Conservation (phyloP, 1,140 invertebrate genomes). For the Pogonus chalceus region DNA sequence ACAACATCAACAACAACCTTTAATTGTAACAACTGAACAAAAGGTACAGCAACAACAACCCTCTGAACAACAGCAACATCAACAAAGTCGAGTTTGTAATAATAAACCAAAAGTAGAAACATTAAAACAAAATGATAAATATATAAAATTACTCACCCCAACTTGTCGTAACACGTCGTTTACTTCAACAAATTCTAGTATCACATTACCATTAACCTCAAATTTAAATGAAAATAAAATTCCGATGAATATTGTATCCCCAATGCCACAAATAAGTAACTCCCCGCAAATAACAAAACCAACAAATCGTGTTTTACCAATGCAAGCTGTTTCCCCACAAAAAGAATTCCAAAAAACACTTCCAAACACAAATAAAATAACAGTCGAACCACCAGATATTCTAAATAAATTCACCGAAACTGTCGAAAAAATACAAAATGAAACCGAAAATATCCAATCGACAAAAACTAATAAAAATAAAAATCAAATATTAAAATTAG, state of each 20-base stretch:
- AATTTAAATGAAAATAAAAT: constrained; percentile 45
- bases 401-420: neutral
- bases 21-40: constrained; percentile 17
- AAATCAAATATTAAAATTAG: constrained; percentile 20
- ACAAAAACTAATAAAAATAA: constrained; percentile 18
- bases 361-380: neutral
- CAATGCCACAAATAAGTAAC: constrained; percentile 40
- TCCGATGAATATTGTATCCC: constrained; percentile 57
- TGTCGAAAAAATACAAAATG: constrained; percentile 13
- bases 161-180: neutral
- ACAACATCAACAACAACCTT: constrained; percentile 13
- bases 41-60: constrained; percentile 21
- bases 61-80: constrained; percentile 12
- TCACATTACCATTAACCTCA: constrained; percentile 47
- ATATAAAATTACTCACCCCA: neutral
- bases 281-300: constrained; percentile 40
- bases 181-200: constrained; percentile 27
- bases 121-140: neutral
- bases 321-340: constrained; percentile 42
- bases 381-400: constrained; percentile 5
- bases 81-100: neutral
- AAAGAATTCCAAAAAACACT: constrained; percentile 23
- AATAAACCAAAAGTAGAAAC: neutral
- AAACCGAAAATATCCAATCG: constrained; percentile 25
- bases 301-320: constrained; percentile 64